Evolutionary conservation across 2,888 invertebrate species (phyloP), one percentile per base, ranked within the genome.

Genomic region (Biston betularia): DNA sequence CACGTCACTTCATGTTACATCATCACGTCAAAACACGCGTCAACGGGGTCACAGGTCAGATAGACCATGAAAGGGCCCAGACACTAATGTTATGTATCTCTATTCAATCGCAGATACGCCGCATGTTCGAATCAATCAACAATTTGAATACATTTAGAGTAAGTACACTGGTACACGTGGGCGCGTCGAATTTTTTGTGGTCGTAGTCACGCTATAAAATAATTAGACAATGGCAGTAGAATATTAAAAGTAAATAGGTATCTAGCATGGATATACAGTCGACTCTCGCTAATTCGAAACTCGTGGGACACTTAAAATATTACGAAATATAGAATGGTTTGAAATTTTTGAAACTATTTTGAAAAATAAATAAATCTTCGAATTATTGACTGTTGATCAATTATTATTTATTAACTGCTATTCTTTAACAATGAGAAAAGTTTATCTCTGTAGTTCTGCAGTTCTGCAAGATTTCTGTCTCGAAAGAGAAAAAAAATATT

Each of bases 121-220:
- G 75, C 86, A 81, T 89, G 90, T 90, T 89, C 86, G 78, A 91
- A 93, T 93, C 93, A 93, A 93, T 93, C 92, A 93, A 89, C 92
- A 91, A 91, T 92, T 91, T 92, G 89, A 92, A 92, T 92, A 92
- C 84, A 89, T 92, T 79, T 53, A 79, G 82, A 84, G 83, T 65
- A 70, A 70, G 67, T 69, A 74, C 69, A 6, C 12, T 0, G 5
- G 15, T 24, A 50, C 55, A 63, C 56, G 24, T 63, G 35, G 50
- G 38, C 35, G 34, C n/a, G 53, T 65, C 24, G 0, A 73, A 59
- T 78, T 76, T 79, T 75, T 72, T 79, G 75, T 78, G 77, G 75
- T 33, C 15, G 6, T 12, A 38, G 14, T 38, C 15, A 38, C 38
- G 35, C 45, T 9, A 35, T 50, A 24, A 40, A 54, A 69, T 14